Evolutionary conservation across 1,140 invertebrate species (phyloP).

Genomic region (Pissodes strobi): DNA sequence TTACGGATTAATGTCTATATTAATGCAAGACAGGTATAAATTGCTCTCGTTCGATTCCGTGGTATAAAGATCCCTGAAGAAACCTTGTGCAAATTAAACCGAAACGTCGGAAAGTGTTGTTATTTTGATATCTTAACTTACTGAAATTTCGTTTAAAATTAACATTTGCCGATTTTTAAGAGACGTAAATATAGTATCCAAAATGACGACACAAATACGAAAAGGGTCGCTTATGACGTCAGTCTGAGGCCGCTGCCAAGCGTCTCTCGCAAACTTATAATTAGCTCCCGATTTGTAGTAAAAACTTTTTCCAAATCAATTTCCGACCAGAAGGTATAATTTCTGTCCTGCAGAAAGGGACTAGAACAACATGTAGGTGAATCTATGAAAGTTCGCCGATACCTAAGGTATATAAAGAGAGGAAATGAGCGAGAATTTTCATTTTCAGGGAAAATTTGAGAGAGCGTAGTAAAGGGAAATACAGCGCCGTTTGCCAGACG

Average conservation of each 20-base stretch:
- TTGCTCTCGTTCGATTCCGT: too few species aligned
- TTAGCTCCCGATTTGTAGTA: slow-evolving; percentile 1
- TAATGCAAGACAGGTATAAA: too few species aligned
- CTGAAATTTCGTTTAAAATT: too few species aligned
- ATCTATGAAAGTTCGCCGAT: not conserved
- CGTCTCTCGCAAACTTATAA: too few species aligned
- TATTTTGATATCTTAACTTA: too few species aligned
- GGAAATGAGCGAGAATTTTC: slow-evolving; percentile 23
- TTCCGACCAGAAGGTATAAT: not conserved
- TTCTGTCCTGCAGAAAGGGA: not conserved
- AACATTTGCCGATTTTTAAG: too few species aligned
- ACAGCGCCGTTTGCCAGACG: slow-evolving; percentile 8
- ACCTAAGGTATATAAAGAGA: slow-evolving; percentile 7
- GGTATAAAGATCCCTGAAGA: too few species aligned
- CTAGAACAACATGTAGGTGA: too few species aligned
- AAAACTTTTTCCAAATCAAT: slow-evolving; percentile 17
- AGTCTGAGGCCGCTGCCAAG: not conserved
- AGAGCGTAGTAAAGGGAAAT: slow-evolving; percentile 10
- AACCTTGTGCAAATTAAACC: too few species aligned
- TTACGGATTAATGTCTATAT: too few species aligned
- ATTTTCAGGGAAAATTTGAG: slow-evolving; percentile 26
- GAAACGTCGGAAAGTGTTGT: too few species aligned
- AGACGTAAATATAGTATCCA: too few species aligned
- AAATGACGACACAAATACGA: slow-evolving; percentile 14
- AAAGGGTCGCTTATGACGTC: slow-evolving; percentile 18